These are phyloP conservation scores for Onychomys arenicola DNA, from an alignment of 2,797 vertebrate genomes.

Conservation along the genomic window DNA sequence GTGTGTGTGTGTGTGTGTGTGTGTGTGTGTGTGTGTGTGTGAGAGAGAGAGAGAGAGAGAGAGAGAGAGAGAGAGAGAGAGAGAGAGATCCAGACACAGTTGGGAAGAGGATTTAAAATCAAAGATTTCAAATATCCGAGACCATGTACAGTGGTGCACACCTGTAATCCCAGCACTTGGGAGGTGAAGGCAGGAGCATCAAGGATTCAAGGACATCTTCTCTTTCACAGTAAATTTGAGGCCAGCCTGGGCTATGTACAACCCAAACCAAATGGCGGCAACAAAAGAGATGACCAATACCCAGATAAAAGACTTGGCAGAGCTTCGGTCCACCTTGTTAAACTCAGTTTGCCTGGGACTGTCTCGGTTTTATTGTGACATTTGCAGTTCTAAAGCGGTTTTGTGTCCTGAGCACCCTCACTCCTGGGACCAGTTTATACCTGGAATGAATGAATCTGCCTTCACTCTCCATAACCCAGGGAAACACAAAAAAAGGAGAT, in stretches of 20 bases:
- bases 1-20: too few relatives aligned
- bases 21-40: too few relatives aligned
- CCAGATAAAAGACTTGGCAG: neutral
- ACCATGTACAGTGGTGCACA: neutral
- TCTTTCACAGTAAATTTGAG: neutral
- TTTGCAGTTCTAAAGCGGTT: neutral
- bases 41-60: too few relatives aligned
- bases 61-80: too few relatives aligned
- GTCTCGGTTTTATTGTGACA: neutral
- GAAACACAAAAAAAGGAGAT: neutral
- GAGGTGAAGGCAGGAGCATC: neutral
- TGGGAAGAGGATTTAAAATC: slow-evolving; percentile 11
- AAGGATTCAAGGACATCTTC: neutral
- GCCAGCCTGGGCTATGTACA: neutral
- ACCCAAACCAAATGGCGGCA: neutral
- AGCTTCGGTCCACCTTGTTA: neutral
- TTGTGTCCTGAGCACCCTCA: neutral
- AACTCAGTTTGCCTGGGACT: neutral
- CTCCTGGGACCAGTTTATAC: neutral
- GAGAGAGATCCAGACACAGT: neutral
- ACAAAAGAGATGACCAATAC: too few relatives aligned
- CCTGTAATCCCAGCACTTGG: neutral
- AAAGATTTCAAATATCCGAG: neutral
- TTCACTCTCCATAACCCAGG: neutral
- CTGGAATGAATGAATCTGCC: neutral